These are phyloP conservation scores for Drosophila mimetica DNA, from an alignment of 2,888 invertebrate genomes.

Conservation along the genomic window DNA sequence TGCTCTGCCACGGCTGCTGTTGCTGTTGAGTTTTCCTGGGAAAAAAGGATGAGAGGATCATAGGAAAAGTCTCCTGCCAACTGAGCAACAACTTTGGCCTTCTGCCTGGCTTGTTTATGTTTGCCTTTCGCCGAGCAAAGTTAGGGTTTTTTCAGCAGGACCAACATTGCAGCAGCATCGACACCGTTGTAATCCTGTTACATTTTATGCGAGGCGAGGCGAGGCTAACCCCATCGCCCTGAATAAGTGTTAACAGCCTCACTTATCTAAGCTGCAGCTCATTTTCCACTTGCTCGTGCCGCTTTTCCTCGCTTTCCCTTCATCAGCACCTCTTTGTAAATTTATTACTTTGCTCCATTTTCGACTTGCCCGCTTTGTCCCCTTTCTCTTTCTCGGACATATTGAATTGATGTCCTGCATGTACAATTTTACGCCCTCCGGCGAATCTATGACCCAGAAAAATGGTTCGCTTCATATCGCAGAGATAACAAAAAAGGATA, in stretches of 20 bases:
- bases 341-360: constrained; percentile 36
- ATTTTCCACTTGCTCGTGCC: constrained; percentile 31
- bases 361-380: constrained; percentile 18
- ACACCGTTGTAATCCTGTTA: constrained; percentile 43
- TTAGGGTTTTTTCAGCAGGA: constrained; percentile 28
- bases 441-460: constrained; percentile 27
- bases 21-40: constrained; percentile 6
- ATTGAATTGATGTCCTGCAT: constrained; percentile 29
- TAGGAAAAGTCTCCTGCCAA: constrained; percentile 22
- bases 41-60: not conserved
- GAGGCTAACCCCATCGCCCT: constrained; percentile 15
- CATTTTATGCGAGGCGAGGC: constrained; percentile 22
- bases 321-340: constrained; percentile 22
- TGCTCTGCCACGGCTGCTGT: constrained; percentile 9
- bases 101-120: constrained; percentile 28
- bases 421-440: constrained; percentile 18
- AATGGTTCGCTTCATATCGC: constrained; percentile 9
- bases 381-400: constrained; percentile 25
- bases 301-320: constrained; percentile 5
- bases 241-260: constrained; percentile 41
- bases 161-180: constrained; percentile 42
- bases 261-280: constrained; percentile 42
- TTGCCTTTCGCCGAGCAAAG: constrained; percentile 27
- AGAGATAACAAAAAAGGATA: constrained; percentile 8
- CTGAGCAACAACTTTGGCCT: constrained; percentile 34